These are phyloP conservation scores for Scotopteryx bipunctaria DNA, from an alignment of 2,888 invertebrate species.

Conservation along the genomic window DNA sequence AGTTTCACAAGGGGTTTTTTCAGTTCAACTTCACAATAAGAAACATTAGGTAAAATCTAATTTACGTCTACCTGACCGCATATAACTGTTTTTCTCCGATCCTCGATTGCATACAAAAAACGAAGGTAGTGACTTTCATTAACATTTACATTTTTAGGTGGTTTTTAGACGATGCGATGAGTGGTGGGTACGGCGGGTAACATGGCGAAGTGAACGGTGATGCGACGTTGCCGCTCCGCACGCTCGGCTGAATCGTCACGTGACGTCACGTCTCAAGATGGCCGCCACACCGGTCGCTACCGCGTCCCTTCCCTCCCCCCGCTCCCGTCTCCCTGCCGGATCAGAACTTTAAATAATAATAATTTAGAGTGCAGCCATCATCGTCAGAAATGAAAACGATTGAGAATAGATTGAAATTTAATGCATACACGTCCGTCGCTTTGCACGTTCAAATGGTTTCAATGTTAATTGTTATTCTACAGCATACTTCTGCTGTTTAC, in stretches of 20 bases:
- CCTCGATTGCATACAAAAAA: constrained; percentile 71
- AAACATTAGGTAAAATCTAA: constrained; percentile 14
- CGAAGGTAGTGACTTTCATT: constrained; percentile 51
- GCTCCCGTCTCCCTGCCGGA: constrained; percentile 73
- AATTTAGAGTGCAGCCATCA: constrained; percentile 72
- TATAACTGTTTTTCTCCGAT: constrained; percentile 78
- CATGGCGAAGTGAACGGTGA: constrained; percentile 54
- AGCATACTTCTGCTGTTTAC: constrained; percentile 71
- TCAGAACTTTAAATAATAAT: constrained; percentile 72
- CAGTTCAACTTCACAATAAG: background rate
- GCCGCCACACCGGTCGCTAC: constrained; percentile 76
- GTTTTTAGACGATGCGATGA: constrained; percentile 53
- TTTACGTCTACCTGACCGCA: constrained; percentile 68
- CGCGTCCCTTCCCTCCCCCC: constrained; percentile 70
- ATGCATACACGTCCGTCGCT: constrained; percentile 70
- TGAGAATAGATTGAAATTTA: constrained; percentile 80
- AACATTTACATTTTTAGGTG: constrained; percentile 66
- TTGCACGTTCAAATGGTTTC: constrained; percentile 59
- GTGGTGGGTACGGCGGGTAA: constrained; percentile 58
- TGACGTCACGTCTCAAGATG: constrained; percentile 84
- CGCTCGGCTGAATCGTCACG: constrained; percentile 81
- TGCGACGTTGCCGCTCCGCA: constrained; percentile 76
- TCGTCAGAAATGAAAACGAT: constrained; percentile 75
- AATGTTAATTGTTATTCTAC: constrained; percentile 76
- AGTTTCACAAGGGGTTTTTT: no score